Base-by-base conservation (phyloP, 2,797 vertebrate species). In the Sebastes cheni region DNA sequence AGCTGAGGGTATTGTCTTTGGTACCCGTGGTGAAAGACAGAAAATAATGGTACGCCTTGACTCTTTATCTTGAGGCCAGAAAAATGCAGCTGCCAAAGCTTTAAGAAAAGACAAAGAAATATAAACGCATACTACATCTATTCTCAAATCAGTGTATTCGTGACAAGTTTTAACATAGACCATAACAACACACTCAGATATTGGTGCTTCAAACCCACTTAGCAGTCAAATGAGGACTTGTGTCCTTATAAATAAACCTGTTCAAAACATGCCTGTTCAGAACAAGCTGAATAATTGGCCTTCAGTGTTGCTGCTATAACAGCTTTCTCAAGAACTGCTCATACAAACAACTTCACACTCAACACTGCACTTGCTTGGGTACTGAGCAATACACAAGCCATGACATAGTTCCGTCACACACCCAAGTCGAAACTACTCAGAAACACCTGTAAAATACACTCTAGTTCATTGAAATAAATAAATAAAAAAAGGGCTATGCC, bases 311-410 rank as follows among this genome's bases (percentile, higher is more conserved):
- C 42, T 3, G 42, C 42, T 46, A 6, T 46, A 7, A 3, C 42
- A 16, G 42, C 42, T 46, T 46, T 16, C 42, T 46, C 42, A 46
- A 46, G 42, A 18, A 46, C 42, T 16, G 42, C 42, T 46, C 42
- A 46, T 46, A 46, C 42, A 46, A 46, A 46, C 42, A 46, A 16
- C 14, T 46, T 16, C 42, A 46, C 42, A 46, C 42, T 46, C 42
- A 46, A 46, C 42, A 46, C 42, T 46, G 42, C 16, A 18, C 42
- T 46, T 46, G 0, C 42, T 46, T 46, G 16, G 16, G 42, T 46
- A 0, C 0, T 46, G 14, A 46, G 42, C 42, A 46, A 46, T 46
- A 46, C 42, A 46, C 1, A 14, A 0, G 14, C 14, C 14, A 18
- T 46, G 42, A 46, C 42, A 46, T 18, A 46, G 6, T 46, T 46